Base-by-base conservation (phyloP, 2,888 invertebrate species). In the Maniola hyperantus region DNA sequence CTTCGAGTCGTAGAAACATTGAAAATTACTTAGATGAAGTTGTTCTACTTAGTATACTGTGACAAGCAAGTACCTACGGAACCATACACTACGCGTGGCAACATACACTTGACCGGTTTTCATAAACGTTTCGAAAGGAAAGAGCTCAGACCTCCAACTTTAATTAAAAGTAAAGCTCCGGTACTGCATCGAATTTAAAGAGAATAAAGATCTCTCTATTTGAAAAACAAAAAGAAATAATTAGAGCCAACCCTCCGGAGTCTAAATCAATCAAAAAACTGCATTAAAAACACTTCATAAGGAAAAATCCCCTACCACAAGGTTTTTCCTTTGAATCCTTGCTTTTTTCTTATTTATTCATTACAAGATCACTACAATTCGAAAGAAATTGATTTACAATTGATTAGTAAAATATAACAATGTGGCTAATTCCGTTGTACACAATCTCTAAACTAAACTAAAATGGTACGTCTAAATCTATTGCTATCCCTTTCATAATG, bases 251-350 rank as follows among this genome's bases (percentile, higher is more conserved):
- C 44, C 61, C 34, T 36, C 61, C 36, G 10, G 55, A 64, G 54
- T 20, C 59, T 11, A 36, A 69, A 69, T 66, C 66, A 64, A 66
- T 69, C 62, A 54, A 60, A 20, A 26, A 60, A 64, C 42, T 69
- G 66, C 68, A 66, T 60, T 50, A 64, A 53, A 46, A 53, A 20
- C 13, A n/a, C 5, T n/a, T 20, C 36, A 51, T 0, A 8, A 33
- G 42, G 6, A 58, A 20, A 11, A 44, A 6, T 6, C 63, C 62
- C 48, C 39, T 66, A 68, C 66, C 50, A 68, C 0, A 15, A 36
- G 55, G n/a, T 55, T 5, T 1, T 8, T 34, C 2, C 33, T 2
- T 15, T 6, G 6, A 42, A 42, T 46, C 0, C 2, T 26, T 2
- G 26, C 4, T 26, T 18, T 20, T 50, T 5, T 2, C 8, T 4